Evolutionary conservation across 64 coral and sea anemone genomes (phyloP), one percentile per base, ranked within the genome.

Genomic region (Stichodactyla mertensii): DNA sequence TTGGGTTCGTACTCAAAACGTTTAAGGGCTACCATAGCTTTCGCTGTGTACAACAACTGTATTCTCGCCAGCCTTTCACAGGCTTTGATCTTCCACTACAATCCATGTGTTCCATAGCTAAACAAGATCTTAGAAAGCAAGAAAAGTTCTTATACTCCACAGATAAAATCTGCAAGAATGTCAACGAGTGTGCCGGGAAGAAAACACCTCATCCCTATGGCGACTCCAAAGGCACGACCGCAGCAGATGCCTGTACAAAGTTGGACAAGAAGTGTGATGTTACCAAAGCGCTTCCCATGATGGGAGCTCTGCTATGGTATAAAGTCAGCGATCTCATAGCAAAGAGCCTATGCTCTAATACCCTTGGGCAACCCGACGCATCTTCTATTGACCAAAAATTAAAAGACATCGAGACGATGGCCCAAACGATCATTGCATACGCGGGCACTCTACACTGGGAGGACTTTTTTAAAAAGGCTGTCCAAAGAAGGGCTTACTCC

Each of bases 251-350:
- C 0, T 88, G 87, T 26, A 52, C 20, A 22, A 31, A 16, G 51
- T 71, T 79, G 12, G 85, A 86, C 10, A 59, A 80, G 54, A 23
- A 52, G 24, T 88, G 86, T 88, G 86, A 88, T 79, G 86, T 88
- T 13, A 23, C 7, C 20, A 88, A 88, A 54, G 86, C 86, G 19
- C 53, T 88, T 19, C 74, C 86, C 9, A 88, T 88, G 86, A 88
- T 88, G 86, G 86, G 86, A 79, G 54, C 51, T 59, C 22, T 88
- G 18, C 55, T 88, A 7, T 88, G 86, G 86, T 88, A 88, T 70
- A 88, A 79, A 57, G 56, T 57, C 15, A 88, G 74, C 22, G 74
- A 79, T 51, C 78, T 88, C 52, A 88, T 88, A 55, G 86, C 86
- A 23, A 54, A 54, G 54, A 88, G 86, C 74, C 86, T 88, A 51